A percentile compares a stretch with the other conserved stretches of the same genome.
These are phyloP conservation scores for Liodrosophila aerea DNA, from an alignment of 2,888 invertebrate species.

Conservation along the genomic window DNA sequence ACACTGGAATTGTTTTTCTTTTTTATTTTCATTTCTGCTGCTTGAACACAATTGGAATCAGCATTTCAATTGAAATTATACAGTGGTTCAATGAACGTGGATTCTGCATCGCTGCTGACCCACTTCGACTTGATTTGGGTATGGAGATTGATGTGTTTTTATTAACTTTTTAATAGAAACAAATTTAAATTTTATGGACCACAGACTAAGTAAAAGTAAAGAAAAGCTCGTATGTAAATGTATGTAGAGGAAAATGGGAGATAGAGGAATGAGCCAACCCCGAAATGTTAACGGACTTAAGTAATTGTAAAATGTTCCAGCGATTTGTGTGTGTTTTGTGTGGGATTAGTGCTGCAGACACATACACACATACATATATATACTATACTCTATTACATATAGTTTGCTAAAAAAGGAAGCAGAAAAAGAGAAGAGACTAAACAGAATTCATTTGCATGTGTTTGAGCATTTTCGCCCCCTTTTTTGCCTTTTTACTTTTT, in stretches of 20 bases:
- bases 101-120: constrained; percentile 50
- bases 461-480: constrained; percentile 30
- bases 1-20: constrained; percentile 45
- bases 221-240: too few species aligned
- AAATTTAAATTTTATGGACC: constrained; percentile 22
- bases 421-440: constrained; percentile 39
- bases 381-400: too few species aligned
- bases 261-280: constrained; percentile 22
- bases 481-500: constrained; percentile 15
- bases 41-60: constrained; percentile 29
- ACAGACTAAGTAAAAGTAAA: constrained; percentile 2
- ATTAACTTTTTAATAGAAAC: constrained; percentile 44
- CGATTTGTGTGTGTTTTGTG: constrained; percentile 56
- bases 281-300: constrained; percentile 47
- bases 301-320: constrained; percentile 67
- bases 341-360: not conserved
- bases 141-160: constrained; percentile 58
- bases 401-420: too few species aligned
- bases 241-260: too few species aligned
- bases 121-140: constrained; percentile 22
- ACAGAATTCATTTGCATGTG: constrained; percentile 69
- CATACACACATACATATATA: not conserved
- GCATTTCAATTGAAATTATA: constrained; percentile 63
- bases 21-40: constrained; percentile 15
- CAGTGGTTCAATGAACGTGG: constrained; percentile 40